phyloP scores from a whole-genome alignment of 2,113 vertebrate genomes.

The Nibea coibor region DNA sequence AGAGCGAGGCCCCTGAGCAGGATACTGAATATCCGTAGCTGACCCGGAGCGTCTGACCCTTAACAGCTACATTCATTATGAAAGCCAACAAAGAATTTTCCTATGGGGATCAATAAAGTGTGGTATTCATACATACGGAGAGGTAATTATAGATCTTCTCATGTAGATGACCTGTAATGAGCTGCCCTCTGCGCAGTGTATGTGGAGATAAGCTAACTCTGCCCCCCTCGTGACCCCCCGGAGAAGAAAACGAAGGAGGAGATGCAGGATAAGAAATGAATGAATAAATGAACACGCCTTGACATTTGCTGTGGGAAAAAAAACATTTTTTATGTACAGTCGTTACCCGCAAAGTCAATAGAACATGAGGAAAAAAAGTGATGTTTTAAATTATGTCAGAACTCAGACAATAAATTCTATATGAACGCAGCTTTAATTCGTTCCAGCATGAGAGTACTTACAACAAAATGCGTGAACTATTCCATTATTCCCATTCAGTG shows the following conservation, averaged over 20 bases:
- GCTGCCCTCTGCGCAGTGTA: conserved; percentile 15
- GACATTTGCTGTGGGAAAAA: conserved; percentile 1
- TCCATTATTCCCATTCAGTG: conserved; percentile 53
- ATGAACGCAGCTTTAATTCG: conserved; percentile 44
- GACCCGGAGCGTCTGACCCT: conserved; percentile 54
- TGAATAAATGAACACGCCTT: conserved; percentile 20
- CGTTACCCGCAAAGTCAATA: conserved; percentile 28
- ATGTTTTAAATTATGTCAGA: conserved; percentile 28
- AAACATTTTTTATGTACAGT: conserved; percentile 7
- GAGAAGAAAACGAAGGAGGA: conserved; percentile 22
- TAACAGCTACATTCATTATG: conserved; percentile 56
- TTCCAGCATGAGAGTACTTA: conserved; percentile 22
- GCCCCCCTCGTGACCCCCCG: conserved; percentile 52
- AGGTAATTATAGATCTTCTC: conserved; percentile 65
- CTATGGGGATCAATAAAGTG: conserved; percentile 68
- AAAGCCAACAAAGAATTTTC: conserved; percentile 54
- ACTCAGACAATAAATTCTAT: conserved; percentile 14
- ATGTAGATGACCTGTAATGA: conserved; percentile 68
- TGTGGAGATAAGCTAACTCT: background rate
- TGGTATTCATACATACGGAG: conserved; percentile 46
- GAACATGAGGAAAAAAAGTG: conserved; percentile 19
- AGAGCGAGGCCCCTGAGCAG: conserved; percentile 1
- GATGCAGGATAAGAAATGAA: conserved; percentile 21
- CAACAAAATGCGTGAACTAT: conserved; percentile 47
- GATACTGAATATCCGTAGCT: conserved; percentile 16